These are phyloP conservation scores for Hydractinia symbiolongicarpus DNA, from an alignment of 30 jellyfish, hydroid and myxozoan species.

Conservation along the genomic window DNA sequence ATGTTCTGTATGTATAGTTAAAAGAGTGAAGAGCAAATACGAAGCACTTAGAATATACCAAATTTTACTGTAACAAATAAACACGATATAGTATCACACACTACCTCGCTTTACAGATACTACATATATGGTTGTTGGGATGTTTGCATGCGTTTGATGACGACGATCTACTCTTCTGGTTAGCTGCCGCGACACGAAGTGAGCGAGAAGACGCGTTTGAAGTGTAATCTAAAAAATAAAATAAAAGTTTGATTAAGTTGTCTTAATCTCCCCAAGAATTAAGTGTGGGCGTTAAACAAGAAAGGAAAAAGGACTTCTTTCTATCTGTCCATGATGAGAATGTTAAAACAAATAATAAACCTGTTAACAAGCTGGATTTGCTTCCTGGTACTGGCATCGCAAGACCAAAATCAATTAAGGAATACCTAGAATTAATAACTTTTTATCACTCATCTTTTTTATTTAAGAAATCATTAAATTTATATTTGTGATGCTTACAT, in stretches of 20 bases:
- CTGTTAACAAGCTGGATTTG: constrained; percentile 44
- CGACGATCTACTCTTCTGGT: neutral
- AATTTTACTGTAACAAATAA: neutral
- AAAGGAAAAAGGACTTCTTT: too few relatives aligned
- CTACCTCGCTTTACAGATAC: neutral
- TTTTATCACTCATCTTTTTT: too few relatives aligned
- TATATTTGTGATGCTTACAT: neutral
- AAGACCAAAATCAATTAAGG: constrained; percentile 91
- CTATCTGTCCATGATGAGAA: too few relatives aligned
- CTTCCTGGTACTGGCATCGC: constrained; percentile 99
- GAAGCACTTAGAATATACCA: neutral
- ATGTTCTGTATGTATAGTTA: neutral
- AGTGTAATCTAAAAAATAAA: neutral
- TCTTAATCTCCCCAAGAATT: too few relatives aligned
- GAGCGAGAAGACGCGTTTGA: neutral
- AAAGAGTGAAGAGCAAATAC: neutral
- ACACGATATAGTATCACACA: neutral
- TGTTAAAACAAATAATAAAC: constrained; percentile 9
- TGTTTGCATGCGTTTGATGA: neutral
- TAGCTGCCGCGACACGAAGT: neutral
- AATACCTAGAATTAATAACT: constrained; percentile 36
- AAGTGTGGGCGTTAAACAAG: too few relatives aligned
- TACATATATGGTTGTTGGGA: neutral
- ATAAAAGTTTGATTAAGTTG: neutral
- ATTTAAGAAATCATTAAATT: too few relatives aligned